These are phyloP conservation scores for Cephus sareptanus DNA, from an alignment of 2,888 invertebrate species.

Conservation along the genomic window DNA sequence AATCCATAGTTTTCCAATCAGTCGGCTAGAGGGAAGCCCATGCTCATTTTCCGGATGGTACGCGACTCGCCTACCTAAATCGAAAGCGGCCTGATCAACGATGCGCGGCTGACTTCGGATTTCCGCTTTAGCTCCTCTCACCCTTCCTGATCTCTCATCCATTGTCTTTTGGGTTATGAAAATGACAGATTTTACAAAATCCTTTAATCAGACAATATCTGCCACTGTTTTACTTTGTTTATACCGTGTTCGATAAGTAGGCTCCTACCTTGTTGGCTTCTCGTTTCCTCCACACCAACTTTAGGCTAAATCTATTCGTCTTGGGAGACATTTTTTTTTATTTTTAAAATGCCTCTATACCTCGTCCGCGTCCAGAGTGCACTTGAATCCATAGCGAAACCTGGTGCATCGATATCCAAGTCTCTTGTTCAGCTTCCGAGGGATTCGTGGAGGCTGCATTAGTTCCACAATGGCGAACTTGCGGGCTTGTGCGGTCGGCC, in stretches of 20 bases:
- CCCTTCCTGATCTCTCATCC: conserved; percentile 41
- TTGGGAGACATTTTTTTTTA: background rate
- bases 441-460: background rate
- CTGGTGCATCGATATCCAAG: background rate
- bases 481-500: background rate
- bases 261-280: background rate
- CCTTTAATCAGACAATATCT: background rate
- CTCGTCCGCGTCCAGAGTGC: background rate
- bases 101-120: conserved; percentile 5
- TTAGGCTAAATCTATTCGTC: background rate
- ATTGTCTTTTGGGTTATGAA: conserved; percentile 48
- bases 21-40: conserved; percentile 41
- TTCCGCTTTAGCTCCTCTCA: conserved; percentile 9
- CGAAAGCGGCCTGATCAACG: conserved; percentile 48
- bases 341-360: background rate
- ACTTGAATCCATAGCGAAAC: background rate
- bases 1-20: conserved; percentile 61
- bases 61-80: conserved; percentile 55
- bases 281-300: background rate
- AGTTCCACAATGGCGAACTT: background rate
- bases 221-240: background rate
- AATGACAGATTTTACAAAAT: conserved; percentile 37
- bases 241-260: background rate
- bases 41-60: conserved; percentile 54
- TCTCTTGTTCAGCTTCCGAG: background rate